Conservation (phyloP, 2,113 vertebrate species). For the Oreochromis spilurus region DNA sequence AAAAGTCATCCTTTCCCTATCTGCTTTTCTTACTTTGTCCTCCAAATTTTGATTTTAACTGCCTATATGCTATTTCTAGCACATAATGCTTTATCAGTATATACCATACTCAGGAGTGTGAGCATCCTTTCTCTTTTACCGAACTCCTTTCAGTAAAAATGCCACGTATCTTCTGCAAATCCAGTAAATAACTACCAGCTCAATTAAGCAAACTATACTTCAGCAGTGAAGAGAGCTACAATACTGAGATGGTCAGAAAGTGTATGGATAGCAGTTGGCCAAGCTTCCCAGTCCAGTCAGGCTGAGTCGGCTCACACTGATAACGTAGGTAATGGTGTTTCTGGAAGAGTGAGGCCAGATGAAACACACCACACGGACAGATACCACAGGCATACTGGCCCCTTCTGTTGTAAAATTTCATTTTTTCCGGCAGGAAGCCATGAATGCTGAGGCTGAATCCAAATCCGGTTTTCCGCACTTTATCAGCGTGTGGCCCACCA, state of each 20-base stretch:
- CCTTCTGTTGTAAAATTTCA: constrained; percentile 88
- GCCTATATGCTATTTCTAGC: neutral
- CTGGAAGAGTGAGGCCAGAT: constrained; percentile 90
- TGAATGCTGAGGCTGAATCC: constrained; percentile 86
- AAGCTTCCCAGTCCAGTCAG: constrained; percentile 58
- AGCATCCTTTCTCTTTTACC: neutral
- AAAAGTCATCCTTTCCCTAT: constrained; percentile 42
- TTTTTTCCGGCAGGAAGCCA: constrained; percentile 89
- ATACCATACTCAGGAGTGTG: neutral
- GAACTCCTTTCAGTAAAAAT: neutral
- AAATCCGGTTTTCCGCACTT: constrained; percentile 90
- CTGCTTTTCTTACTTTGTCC: neutral
- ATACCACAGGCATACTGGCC: constrained; percentile 83
- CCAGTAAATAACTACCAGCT: neutral
- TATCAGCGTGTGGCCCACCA: constrained; percentile 90
- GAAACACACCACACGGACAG: constrained; percentile 81
- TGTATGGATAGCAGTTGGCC: constrained; percentile 33
- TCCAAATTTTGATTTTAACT: neutral
- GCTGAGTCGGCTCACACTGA: constrained; percentile 72
- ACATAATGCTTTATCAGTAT: neutral
- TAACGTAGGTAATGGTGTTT: constrained; percentile 88
- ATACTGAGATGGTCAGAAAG: constrained; percentile 21
- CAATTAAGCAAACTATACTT: constrained; percentile 10
- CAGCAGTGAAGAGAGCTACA: neutral
- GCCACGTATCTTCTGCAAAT: neutral